Conservation (phyloP, 2,888 invertebrate genomes). For the Caenorhabditis sp. region DNA sequence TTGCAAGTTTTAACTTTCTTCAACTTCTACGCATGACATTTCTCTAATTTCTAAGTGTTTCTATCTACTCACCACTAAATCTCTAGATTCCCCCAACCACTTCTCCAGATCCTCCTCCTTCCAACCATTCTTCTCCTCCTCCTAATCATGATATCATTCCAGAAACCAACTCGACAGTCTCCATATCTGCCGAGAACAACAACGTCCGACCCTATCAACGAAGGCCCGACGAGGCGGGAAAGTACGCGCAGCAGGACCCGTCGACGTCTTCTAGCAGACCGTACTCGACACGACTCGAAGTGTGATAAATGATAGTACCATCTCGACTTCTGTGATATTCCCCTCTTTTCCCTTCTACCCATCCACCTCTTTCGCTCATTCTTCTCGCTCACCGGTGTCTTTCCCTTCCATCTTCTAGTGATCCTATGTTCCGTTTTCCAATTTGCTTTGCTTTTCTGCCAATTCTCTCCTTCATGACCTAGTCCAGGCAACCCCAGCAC, state of each 20-base stretch:
- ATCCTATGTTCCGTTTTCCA: background rate
- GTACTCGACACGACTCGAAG: constrained; percentile 53
- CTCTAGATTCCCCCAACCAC: background rate
- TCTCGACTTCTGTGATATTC: background rate
- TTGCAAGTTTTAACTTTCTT: background rate
- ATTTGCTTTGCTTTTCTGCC: constrained; percentile 22
- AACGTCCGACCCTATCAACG: constrained; percentile 68
- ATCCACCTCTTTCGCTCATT: constrained; percentile 53
- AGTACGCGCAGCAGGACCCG: constrained; percentile 27
- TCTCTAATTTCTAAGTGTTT: constrained; percentile 7
- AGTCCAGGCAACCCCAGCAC: constrained; percentile 31
- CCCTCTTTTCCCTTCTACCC: constrained; percentile 2
- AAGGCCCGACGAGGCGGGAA: constrained; percentile 64
- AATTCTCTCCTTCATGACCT: constrained; percentile 44
- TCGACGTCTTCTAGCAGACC: constrained; percentile 29
- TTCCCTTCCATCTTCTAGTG: constrained; percentile 16
- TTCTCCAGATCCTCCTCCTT: background rate
- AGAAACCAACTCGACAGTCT: constrained; percentile 58
- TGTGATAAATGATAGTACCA: constrained; percentile 24
- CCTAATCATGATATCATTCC: too few relatives aligned
- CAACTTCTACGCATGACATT: constrained; percentile 25
- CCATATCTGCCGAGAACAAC: constrained; percentile 58
- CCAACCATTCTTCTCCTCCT: constrained; percentile 3
- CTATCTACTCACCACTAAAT: background rate
- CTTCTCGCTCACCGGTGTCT: constrained; percentile 55